These are phyloP conservation scores for Apeira syringaria DNA, from an alignment of 2,888 invertebrate genomes.

Conservation along the genomic window DNA sequence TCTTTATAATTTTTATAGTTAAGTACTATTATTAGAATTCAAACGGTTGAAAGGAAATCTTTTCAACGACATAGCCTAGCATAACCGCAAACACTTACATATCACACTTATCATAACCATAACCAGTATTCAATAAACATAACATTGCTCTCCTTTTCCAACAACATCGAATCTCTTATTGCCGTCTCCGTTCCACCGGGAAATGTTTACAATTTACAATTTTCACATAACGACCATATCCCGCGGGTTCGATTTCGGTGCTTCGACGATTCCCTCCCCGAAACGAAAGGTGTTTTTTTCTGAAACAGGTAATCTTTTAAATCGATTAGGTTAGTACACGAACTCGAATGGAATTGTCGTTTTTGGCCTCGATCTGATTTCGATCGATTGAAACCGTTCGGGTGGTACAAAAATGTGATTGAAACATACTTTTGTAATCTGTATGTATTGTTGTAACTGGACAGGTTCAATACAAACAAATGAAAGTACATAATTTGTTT, in stretches of 20 bases:
- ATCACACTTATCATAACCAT: constrained; percentile 38
- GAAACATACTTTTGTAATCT: too few species aligned
- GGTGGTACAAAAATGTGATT: not conserved
- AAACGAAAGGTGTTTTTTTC: constrained; percentile 9
- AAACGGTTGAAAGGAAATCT: too few species aligned
- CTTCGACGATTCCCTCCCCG: constrained; percentile 8
- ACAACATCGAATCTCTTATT: constrained; percentile 10
- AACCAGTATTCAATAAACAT: constrained; percentile 17
- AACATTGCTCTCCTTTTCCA: constrained; percentile 20
- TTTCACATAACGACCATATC: constrained; percentile 8
- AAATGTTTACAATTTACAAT: constrained; percentile 36
- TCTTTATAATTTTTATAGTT: too few species aligned
- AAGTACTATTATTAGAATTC: too few species aligned
- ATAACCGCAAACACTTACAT: constrained; percentile 38
- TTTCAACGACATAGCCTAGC: constrained; percentile 9
- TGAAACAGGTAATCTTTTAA: constrained; percentile 7
- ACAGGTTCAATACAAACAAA: too few species aligned
- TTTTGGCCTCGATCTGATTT: not conserved
- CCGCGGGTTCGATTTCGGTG: constrained; percentile 9
- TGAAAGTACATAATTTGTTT: too few species aligned
- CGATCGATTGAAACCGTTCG: not conserved
- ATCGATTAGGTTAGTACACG: constrained; percentile 7
- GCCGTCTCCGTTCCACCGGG: constrained; percentile 23
- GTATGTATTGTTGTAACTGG: too few species aligned
- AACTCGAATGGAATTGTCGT: constrained; percentile 7